Evolutionary conservation across 2,888 invertebrate genomes (phyloP).

Genomic region (Leptopilina syphax): DNA sequence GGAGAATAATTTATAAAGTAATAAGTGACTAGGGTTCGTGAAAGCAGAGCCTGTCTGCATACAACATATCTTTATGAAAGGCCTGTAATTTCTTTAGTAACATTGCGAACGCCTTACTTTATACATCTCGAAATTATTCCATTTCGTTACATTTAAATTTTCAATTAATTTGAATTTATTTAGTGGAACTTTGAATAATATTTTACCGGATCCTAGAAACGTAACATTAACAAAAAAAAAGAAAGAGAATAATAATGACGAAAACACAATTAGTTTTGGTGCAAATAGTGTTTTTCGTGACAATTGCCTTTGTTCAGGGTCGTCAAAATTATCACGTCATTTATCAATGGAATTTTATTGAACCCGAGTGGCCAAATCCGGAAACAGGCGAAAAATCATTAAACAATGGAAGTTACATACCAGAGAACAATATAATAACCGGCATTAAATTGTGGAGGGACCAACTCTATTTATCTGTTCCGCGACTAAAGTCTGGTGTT

Average conservation of each 20-base stretch:
- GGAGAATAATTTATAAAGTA: too few species aligned
- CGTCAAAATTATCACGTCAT: conserved; percentile 82
- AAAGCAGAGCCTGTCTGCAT: too few species aligned
- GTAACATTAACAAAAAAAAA: not conserved
- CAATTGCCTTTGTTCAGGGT: conserved; percentile 48
- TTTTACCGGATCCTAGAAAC: not conserved
- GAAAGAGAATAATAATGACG: not conserved
- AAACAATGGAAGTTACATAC: conserved; percentile 81
- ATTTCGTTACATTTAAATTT: not conserved
- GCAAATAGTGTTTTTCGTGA: conserved; percentile 49
- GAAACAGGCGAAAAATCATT: conserved; percentile 79
- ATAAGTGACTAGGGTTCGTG: too few species aligned
- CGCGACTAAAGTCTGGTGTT: conserved; percentile 84
- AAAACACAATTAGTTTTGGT: conserved; percentile 36
- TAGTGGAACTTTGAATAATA: too few species aligned
- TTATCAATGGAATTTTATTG: conserved; percentile 85
- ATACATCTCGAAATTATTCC: conserved; percentile 5
- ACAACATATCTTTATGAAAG: conserved; percentile 26
- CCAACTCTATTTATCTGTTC: conserved; percentile 83
- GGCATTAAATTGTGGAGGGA: conserved; percentile 84
- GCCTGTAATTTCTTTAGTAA: conserved; percentile 31
- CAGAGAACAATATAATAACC: conserved; percentile 83
- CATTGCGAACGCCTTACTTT: conserved; percentile 18
- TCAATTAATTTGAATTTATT: not conserved
- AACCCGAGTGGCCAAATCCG: conserved; percentile 83